Conservation (phyloP, 1,140 invertebrate genomes). For the Halictus rubicundus region DNA sequence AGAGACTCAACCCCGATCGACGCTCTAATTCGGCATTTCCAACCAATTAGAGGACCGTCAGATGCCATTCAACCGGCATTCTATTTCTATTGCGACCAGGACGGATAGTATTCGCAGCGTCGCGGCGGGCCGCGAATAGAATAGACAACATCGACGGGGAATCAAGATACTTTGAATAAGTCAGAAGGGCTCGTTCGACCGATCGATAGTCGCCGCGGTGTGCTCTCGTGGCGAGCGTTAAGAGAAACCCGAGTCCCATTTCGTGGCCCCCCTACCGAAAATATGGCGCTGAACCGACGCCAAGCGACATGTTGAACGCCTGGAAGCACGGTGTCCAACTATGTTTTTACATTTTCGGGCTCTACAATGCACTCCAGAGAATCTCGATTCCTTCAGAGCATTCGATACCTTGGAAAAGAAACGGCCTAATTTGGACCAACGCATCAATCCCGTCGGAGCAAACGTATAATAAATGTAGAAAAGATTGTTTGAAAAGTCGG, state of each 20-base stretch:
- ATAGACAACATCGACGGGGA: conserved; percentile 52
- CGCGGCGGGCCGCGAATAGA: conserved; percentile 48
- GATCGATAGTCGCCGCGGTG: conserved; percentile 48
- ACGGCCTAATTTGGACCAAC: too few relatives aligned
- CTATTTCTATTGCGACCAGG: conserved; percentile 38
- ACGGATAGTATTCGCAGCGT: conserved; percentile 39
- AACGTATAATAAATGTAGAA: too few relatives aligned
- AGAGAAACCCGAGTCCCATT: not conserved
- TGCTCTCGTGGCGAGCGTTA: not conserved
- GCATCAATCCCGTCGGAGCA: too few relatives aligned
- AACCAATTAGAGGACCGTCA: conserved; percentile 42
- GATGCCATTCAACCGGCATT: conserved; percentile 45
- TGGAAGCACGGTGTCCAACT: too few relatives aligned
- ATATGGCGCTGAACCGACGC: too few relatives aligned
- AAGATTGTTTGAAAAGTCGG: too few relatives aligned
- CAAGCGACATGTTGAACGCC: too few relatives aligned
- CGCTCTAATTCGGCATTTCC: conserved; percentile 45
- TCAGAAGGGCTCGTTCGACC: conserved; percentile 55
- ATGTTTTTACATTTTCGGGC: too few relatives aligned
- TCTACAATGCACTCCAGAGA: too few relatives aligned
- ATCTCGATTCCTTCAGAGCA: too few relatives aligned
- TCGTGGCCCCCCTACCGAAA: not conserved
- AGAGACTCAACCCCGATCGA: not conserved
- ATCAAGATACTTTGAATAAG: conserved; percentile 62
- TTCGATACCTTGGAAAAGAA: too few relatives aligned